Evolutionary conservation across 2,888 invertebrate genomes (phyloP).

Genomic region (Cremastinae sp.): DNA sequence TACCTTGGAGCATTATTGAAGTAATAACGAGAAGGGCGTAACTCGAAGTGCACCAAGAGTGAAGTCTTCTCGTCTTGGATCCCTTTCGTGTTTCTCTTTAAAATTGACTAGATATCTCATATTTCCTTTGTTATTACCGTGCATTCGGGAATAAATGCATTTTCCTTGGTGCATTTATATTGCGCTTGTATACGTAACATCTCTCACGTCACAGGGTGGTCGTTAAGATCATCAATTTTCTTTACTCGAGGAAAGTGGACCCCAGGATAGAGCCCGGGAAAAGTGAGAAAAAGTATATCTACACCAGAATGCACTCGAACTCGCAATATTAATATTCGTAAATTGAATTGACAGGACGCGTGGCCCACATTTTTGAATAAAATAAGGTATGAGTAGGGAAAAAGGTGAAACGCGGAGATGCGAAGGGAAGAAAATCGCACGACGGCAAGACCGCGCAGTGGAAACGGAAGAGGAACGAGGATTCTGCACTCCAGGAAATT

Average conservation of each 20-base stretch:
- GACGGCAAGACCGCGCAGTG: background rate
- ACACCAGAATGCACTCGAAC: conserved; percentile 9
- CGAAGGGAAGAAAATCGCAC: background rate
- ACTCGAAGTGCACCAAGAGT: background rate
- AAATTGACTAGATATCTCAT: conserved; percentile 14
- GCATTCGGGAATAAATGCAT: conserved; percentile 19
- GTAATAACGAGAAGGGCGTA: background rate
- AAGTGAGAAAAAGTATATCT: conserved; percentile 5
- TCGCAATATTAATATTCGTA: conserved; percentile 29
- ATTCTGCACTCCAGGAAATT: conserved; percentile 49
- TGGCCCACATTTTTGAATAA: conserved; percentile 37
- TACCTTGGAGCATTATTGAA: background rate
- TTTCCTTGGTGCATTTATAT: conserved; percentile 21
- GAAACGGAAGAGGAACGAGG: background rate
- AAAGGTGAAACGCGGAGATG: conserved; percentile 5
- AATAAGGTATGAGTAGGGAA: conserved; percentile 19
- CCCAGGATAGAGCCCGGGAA: conserved; percentile 2
- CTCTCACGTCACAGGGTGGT: conserved; percentile 20
- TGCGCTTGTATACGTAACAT: conserved; percentile 18
- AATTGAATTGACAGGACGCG: conserved; percentile 27
- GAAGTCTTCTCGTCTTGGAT: background rate
- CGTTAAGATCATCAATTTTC: conserved; percentile 52
- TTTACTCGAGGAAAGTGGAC: background rate
- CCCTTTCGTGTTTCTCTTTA: no score
- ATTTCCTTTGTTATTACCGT: conserved; percentile 8